Evolutionary conservation across 2,888 invertebrate genomes (phyloP).

Genomic region (Sarcophaga rosellei): DNA sequence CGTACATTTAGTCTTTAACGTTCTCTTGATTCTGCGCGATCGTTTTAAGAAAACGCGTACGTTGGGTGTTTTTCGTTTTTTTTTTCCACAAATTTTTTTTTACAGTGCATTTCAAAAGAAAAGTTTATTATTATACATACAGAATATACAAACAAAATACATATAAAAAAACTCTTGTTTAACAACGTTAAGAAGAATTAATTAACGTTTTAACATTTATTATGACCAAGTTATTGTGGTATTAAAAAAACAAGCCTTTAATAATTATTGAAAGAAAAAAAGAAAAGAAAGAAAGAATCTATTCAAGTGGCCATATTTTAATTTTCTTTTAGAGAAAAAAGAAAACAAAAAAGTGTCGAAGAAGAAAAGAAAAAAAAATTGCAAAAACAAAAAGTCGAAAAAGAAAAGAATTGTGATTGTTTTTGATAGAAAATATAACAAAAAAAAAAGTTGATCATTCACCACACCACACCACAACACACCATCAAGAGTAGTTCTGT

Average conservation of each 20-base stretch:
- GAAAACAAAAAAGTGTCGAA: constrained; percentile 16
- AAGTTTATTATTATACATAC: constrained; percentile 19
- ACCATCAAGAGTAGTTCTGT: constrained; percentile 14
- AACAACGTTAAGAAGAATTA: constrained; percentile 15
- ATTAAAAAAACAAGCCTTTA: constrained; percentile 23
- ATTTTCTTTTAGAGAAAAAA: neutral
- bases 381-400: constrained; percentile 8
- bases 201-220: constrained; percentile 11
- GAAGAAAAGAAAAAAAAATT: constrained; percentile 8
- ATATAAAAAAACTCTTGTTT: constrained; percentile 26
- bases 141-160: neutral
- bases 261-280: neutral
- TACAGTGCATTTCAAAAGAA: neutral
- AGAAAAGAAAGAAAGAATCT: neutral
- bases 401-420: constrained; percentile 25
- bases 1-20: constrained; percentile 77
- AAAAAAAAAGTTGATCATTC: neutral
- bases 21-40: constrained; percentile 80
- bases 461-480: neutral
- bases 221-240: constrained; percentile 5
- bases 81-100: too few relatives aligned
- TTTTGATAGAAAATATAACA: neutral
- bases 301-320: constrained; percentile 53
- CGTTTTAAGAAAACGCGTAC: constrained; percentile 67
- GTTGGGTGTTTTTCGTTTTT: constrained; percentile 21